These are phyloP conservation scores for Nanorana parkeri DNA, from an alignment of 2,113 vertebrate genomes.

Conservation along the genomic window DNA sequence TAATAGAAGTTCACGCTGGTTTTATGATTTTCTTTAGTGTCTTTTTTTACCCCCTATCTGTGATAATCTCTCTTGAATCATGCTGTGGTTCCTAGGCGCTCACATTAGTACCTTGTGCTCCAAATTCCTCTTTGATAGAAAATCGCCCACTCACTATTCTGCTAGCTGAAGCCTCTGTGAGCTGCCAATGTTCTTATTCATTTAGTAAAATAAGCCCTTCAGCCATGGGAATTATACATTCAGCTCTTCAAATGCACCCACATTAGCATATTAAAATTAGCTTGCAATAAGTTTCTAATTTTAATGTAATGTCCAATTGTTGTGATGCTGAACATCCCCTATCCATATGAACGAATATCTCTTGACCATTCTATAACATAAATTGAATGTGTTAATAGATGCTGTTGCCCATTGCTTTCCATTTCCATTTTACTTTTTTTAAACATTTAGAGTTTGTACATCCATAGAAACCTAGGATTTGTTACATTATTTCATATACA, in stretches of 20 bases:
- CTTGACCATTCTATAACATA: not conserved
- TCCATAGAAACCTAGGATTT: too few relatives aligned
- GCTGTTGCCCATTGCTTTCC: too few relatives aligned
- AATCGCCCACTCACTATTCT: slow-evolving; percentile 37
- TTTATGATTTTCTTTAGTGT: too few relatives aligned
- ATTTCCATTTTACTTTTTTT: too few relatives aligned
- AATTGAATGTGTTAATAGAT: too few relatives aligned
- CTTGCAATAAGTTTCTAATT: slow-evolving; percentile 10
- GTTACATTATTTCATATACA: too few relatives aligned
- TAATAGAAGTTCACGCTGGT: too few relatives aligned
- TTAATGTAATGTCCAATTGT: not conserved
- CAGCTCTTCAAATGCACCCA: slow-evolving; percentile 12
- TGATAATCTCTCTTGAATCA: not conserved
- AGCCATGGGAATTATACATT: slow-evolving; percentile 3
- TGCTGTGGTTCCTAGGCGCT: not conserved
- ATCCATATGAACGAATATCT: not conserved
- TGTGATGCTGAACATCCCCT: not conserved
- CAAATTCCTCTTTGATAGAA: slow-evolving; percentile 37
- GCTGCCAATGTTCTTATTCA: slow-evolving; percentile 39
- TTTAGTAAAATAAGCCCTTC: slow-evolving; percentile 16
- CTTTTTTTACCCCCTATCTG: not conserved
- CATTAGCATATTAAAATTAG: slow-evolving; percentile 14
- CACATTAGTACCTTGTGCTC: slow-evolving; percentile 14
- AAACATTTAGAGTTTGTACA: too few relatives aligned
- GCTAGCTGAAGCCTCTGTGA: slow-evolving; percentile 11